Evolutionary conservation across 2,113 vertebrate species (phyloP).

Genomic region (Tachysurus fulvidraco): DNA sequence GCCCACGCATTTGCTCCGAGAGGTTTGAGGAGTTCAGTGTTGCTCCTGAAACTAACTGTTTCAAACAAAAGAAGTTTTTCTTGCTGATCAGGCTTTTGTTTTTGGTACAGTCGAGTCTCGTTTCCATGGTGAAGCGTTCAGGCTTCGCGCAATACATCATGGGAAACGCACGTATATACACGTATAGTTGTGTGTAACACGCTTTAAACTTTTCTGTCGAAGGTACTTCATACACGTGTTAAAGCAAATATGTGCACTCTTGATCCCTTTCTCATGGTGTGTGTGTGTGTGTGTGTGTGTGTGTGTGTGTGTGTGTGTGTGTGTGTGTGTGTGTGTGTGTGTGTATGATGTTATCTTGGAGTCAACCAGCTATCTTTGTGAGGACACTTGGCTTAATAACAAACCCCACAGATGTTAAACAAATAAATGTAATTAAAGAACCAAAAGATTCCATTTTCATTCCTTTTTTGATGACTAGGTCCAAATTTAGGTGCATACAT

Average conservation of each 20-base stretch:
- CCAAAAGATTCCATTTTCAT: not conserved
- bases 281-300: not conserved
- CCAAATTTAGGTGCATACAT: not conserved
- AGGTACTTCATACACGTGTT: not conserved
- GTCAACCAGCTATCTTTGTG: not conserved
- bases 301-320: not conserved
- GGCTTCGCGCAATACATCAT: constrained; percentile 12
- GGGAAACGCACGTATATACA: not conserved
- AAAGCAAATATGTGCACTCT: not conserved
- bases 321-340: not conserved
- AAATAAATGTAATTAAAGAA: not conserved
- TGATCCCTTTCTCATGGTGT: not conserved
- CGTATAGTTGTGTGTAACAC: not conserved
- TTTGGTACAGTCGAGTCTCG: constrained; percentile 50
- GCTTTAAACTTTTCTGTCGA: not conserved
- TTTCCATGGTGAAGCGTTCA: constrained; percentile 76
- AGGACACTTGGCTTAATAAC: too few relatives aligned
- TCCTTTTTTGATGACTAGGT: too few relatives aligned
- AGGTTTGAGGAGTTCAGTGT: not conserved
- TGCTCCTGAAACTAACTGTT: not conserved
- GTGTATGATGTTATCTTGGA: not conserved
- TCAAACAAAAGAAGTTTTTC: not conserved
- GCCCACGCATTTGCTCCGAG: not conserved
- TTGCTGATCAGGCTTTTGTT: constrained; percentile 47
- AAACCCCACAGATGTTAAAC: too few relatives aligned